Conservation (phyloP, 2,888 invertebrate species). For the Halocaridina rubra region DNA sequence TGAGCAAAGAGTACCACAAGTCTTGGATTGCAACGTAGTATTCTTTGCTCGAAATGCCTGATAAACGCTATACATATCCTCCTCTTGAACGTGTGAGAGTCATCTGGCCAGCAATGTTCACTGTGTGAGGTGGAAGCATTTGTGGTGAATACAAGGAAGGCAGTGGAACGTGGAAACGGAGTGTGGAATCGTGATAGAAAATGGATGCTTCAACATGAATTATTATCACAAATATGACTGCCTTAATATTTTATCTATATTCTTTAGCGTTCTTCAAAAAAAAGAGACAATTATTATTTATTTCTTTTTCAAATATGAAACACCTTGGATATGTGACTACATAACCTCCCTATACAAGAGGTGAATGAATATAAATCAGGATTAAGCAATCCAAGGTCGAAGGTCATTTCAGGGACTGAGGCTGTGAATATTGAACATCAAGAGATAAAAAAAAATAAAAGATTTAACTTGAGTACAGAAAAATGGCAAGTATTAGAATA, state of each 20-base stretch:
- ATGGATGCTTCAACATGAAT: conserved; percentile 57
- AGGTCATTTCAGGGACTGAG: conserved; percentile 45
- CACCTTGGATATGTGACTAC: conserved; percentile 52
- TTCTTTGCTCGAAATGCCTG: background rate
- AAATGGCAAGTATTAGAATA: background rate
- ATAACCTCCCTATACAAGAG: conserved; percentile 47
- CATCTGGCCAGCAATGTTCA: conserved; percentile 54
- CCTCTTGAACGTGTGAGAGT: conserved; percentile 21
- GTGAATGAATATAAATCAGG: conserved; percentile 9
- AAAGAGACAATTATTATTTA: conserved; percentile 21
- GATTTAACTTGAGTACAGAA: background rate
- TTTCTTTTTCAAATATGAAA: conserved; percentile 39
- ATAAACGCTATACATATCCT: background rate
- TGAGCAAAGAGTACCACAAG: background rate
- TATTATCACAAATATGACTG: conserved; percentile 59
- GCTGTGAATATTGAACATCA: conserved; percentile 43
- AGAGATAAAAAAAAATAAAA: conserved; percentile 20
- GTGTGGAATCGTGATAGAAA: conserved; percentile 59
- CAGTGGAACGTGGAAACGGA: conserved; percentile 58
- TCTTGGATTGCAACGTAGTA: background rate
- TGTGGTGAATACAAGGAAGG: conserved; percentile 60
- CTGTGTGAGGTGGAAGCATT: conserved; percentile 60
- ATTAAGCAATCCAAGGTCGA: conserved; percentile 19
- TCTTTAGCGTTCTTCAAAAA: no score
- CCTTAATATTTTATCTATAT: conserved; percentile 42